Base-by-base conservation (phyloP, 2,113 vertebrate genomes). In the Protobothrops mucrosquamatus region DNA sequence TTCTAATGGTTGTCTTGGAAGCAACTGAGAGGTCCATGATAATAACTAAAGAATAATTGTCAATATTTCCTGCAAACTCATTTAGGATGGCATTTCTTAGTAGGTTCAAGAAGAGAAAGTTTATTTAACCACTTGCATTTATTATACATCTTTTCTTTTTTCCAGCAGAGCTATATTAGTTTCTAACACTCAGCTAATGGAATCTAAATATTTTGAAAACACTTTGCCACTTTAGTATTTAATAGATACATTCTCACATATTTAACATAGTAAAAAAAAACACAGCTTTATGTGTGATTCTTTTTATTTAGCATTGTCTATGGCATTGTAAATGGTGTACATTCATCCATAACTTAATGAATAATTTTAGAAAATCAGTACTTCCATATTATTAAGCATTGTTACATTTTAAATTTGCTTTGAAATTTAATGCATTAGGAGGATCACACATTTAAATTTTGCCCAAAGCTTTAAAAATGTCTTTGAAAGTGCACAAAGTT, bases 401-500 rank as follows among this genome's bases (percentile, higher is more conserved):
- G 34, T 88, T 91, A 81, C 56, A 91, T 74, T 39, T 93, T 91
- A 29, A 74, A 24, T 91, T 43, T 64, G 85, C 54, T 87, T 91
- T 59, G 9, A 64, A 46, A 61, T 87, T 3, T 69, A 69, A 91
- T 87, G 69, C 69, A 88, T 51, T 55, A 23, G 69, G 59, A 88
- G 22, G 56, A 93, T 43, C 51, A 69, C 52, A n/a, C 85, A 14
- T 85, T 90, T 90, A 54, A 69, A n/a, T 89, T 91, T 46, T 74
- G 34, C 89, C 51, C 15, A 81, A 46, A 88, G 59, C 59, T 74
- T 39, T 93, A 51, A 52, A 9, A 86, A 24, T 26, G 56, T 3
- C 10, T 88, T 91, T 85, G 48, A 92, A 95, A 29, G 89, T 87
- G 51, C 24, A 91, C 87, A 12, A 93, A 90, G 59, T 64, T 57